Conservation (phyloP, 2,797 vertebrate genomes). For the Sebastes taczanowskii region DNA sequence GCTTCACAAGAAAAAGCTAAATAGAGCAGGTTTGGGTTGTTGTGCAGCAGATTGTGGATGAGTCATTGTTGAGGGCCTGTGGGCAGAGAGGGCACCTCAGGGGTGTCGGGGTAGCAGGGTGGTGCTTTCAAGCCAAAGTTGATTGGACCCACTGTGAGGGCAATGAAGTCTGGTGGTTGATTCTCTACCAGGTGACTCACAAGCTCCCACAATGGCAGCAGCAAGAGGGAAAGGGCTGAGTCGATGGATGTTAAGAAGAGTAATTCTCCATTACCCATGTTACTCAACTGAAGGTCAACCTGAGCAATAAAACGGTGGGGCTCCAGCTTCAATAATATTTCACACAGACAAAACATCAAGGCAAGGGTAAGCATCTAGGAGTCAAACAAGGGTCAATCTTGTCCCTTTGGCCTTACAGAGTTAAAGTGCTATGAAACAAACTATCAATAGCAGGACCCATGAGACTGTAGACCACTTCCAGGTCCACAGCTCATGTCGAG, state of each 20-base stretch:
- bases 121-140: conserved; percentile 15
- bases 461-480: not conserved
- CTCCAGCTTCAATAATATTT: conserved; percentile 4
- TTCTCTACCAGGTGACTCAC: conserved; percentile 18
- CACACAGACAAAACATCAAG: conserved; percentile 13
- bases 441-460: not conserved
- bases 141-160: not conserved
- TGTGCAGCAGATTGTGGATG: conserved; percentile 5
- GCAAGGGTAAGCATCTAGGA: not conserved
- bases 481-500: not conserved
- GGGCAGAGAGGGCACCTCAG: conserved; percentile 3
- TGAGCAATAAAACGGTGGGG: not conserved
- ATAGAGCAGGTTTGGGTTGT: not conserved
- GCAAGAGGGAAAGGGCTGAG: not conserved
- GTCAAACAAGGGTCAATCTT: not conserved
- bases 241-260: not conserved
- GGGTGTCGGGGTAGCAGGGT: conserved; percentile 1
- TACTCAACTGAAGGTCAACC: conserved; percentile 24
- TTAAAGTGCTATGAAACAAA: conserved; percentile 7
- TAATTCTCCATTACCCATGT: conserved; percentile 7
- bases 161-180: not conserved
- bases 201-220: not conserved
- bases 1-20: not conserved
- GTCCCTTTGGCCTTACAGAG: not conserved
- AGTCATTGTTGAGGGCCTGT: conserved; percentile 11